A percentile compares a stretch with the other conserved stretches of the same genome.
Conservation (phyloP, 2,113 vertebrate genomes). For the Lophius piscatorius region DNA sequence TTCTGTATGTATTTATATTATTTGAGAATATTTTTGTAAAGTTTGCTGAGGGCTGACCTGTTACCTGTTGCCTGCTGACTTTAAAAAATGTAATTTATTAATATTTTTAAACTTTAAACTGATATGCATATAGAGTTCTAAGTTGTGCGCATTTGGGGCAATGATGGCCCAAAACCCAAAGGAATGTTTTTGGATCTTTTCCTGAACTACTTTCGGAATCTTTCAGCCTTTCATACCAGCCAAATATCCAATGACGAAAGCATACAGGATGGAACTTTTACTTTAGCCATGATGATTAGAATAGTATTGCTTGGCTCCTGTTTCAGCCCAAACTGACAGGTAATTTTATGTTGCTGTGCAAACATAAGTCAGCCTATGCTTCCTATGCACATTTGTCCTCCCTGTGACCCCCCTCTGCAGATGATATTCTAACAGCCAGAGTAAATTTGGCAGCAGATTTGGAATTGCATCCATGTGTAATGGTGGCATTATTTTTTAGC, state of each 20-base stretch:
- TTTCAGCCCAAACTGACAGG: constrained; percentile 63
- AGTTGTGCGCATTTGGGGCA: no score
- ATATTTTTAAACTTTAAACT: no score
- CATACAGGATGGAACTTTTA: constrained; percentile 30
- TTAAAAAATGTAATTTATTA: no score
- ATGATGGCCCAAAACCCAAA: no score
- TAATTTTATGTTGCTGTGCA: constrained; percentile 58
- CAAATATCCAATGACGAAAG: constrained; percentile 20
- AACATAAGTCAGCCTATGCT: constrained; percentile 49
- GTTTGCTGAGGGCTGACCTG: constrained; percentile 25
- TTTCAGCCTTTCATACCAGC: constrained; percentile 32
- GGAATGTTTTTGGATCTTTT: no score
- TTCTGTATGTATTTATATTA: no score
- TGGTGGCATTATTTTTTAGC: constrained; percentile 30
- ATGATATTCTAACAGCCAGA: constrained; percentile 40
- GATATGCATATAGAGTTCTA: no score
- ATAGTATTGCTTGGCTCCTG: constrained; percentile 44
- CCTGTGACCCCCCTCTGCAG: constrained; percentile 34
- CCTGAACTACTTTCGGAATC: no score
- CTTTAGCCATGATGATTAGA: constrained; percentile 53
- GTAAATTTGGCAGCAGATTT: constrained; percentile 45
- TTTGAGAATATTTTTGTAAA: constrained; percentile 1
- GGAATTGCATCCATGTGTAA: constrained; percentile 46
- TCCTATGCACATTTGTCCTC: constrained; percentile 48
- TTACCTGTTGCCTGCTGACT: constrained; percentile 5